Percentiles rank a stretch among this genome's conserved stretches.
These are phyloP conservation scores for Trichogramma pretiosum DNA, from an alignment of 1,140 invertebrate species.

Conservation along the genomic window DNA sequence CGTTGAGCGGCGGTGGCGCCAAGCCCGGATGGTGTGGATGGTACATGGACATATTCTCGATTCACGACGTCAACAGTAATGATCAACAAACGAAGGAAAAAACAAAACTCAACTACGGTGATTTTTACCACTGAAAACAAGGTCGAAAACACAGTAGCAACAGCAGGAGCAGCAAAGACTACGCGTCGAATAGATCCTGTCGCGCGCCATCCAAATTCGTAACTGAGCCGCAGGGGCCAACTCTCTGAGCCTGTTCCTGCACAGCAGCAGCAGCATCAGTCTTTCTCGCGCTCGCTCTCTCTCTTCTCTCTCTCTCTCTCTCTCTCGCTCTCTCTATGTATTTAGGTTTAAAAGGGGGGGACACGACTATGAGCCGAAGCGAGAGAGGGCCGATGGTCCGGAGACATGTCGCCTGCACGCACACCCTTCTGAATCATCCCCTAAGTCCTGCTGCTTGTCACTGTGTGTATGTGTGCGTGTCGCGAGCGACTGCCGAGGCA, in stretches of 20 bases:
- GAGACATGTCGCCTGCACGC: neutral
- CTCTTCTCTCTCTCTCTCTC: slow-evolving; percentile 9
- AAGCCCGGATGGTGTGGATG: slow-evolving; percentile 3
- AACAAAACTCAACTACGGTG: no score
- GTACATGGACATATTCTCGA: slow-evolving; percentile 10
- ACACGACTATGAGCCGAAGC: neutral
- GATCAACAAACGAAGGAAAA: no score
- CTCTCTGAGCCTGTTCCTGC: no score
- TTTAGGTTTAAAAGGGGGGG: neutral
- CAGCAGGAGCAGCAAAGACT: neutral
- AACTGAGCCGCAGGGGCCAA: slow-evolving; percentile 9
- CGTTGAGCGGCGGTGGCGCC: slow-evolving; percentile 10
- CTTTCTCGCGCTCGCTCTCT: neutral
- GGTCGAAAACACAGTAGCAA: no score
- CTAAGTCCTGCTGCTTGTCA: no score
- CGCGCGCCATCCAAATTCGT: slow-evolving; percentile 12
- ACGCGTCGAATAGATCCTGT: neutral
- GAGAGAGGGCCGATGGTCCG: neutral
- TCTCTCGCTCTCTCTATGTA: neutral
- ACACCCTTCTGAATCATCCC: neutral
- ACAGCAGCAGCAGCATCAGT: neutral
- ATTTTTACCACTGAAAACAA: no score
- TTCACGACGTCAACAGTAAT: no score
- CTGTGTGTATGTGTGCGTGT: no score
- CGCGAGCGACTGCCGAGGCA: no score